Evolutionary conservation across 2,113 vertebrate genomes (phyloP).

Genomic region (Sylvilagus bachmani): DNA sequence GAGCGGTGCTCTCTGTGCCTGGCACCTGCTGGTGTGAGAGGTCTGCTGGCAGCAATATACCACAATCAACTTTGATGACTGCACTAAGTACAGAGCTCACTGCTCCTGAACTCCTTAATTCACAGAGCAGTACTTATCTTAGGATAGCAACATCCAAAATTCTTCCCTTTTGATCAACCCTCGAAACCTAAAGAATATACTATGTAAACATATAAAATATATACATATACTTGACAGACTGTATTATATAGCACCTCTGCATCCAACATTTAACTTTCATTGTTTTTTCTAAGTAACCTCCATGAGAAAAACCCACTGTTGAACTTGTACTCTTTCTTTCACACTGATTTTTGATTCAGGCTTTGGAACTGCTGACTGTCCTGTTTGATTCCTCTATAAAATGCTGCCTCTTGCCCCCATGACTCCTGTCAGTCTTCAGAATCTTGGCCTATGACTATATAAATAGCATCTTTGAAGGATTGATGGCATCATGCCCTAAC

Average conservation of each 20-base stretch:
- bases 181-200: conserved; percentile 1
- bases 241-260: neutral
- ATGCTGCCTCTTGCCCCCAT: neutral
- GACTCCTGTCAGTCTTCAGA: conserved; percentile 20
- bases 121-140: conserved; percentile 49
- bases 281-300: conserved; percentile 52
- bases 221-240: neutral
- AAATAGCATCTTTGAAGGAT: conserved; percentile 38
- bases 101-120: conserved; percentile 31
- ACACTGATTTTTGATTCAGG: neutral
- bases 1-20: conserved; percentile 88
- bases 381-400: conserved; percentile 32
- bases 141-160: conserved; percentile 6
- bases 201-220: neutral
- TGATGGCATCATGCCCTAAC: neutral
- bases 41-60: conserved; percentile 86
- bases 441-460: neutral
- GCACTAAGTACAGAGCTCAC: conserved; percentile 81
- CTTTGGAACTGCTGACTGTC: neutral
- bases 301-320: neutral
- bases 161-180: neutral
- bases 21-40: conserved; percentile 91
- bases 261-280: conserved; percentile 7
- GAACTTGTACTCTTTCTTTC: conserved; percentile 12
- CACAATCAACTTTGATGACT: conserved; percentile 85